phyloP scores from a whole-genome alignment of 1,140 invertebrate genomes.

The Meteorus sp. region DNA sequence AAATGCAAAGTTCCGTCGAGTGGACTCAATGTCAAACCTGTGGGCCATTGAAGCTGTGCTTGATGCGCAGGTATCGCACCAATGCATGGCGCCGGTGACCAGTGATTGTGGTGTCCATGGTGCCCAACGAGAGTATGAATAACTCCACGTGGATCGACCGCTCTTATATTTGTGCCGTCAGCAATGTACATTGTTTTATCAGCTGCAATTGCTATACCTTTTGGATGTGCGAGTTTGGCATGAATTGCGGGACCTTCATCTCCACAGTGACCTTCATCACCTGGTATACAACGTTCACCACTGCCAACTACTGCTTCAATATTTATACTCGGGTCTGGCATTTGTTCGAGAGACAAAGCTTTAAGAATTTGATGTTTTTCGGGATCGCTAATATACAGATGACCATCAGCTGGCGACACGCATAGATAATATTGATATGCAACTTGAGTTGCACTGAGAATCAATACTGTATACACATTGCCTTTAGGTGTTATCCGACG shows the following conservation, averaged over 20 bases:
- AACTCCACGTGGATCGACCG: slow-evolving; percentile 87
- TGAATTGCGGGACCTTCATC: slow-evolving; percentile 88
- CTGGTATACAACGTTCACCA: slow-evolving; percentile 94
- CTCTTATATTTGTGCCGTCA: slow-evolving; percentile 90
- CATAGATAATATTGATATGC: slow-evolving; percentile 95
- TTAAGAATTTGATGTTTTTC: slow-evolving; percentile 86
- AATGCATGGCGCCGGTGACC: slow-evolving; percentile 84
- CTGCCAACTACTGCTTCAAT: slow-evolving; percentile 91
- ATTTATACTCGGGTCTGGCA: slow-evolving; percentile 81
- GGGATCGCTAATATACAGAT: slow-evolving; percentile 94
- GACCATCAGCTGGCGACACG: slow-evolving; percentile 91
- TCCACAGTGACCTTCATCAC: slow-evolving; percentile 87
- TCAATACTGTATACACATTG: slow-evolving; percentile 88
- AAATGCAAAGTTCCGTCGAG: slow-evolving; percentile 93
- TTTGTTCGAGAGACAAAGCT: slow-evolving; percentile 73
- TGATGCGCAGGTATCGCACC: slow-evolving; percentile 76
- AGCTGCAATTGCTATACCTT: slow-evolving; percentile 91
- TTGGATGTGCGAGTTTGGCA: slow-evolving; percentile 93
- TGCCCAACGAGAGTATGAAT: slow-evolving; percentile 93
- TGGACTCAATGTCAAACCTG: slow-evolving; percentile 88
- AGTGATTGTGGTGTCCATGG: slow-evolving; percentile 88
- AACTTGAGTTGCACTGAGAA: slow-evolving; percentile 88
- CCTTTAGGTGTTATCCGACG: slow-evolving; percentile 90
- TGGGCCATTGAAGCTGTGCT: slow-evolving; percentile 94
- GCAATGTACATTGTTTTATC: slow-evolving; percentile 93